These are phyloP conservation scores for Nemurella pictetii DNA, from an alignment of 2,888 invertebrate genomes.

Conservation along the genomic window DNA sequence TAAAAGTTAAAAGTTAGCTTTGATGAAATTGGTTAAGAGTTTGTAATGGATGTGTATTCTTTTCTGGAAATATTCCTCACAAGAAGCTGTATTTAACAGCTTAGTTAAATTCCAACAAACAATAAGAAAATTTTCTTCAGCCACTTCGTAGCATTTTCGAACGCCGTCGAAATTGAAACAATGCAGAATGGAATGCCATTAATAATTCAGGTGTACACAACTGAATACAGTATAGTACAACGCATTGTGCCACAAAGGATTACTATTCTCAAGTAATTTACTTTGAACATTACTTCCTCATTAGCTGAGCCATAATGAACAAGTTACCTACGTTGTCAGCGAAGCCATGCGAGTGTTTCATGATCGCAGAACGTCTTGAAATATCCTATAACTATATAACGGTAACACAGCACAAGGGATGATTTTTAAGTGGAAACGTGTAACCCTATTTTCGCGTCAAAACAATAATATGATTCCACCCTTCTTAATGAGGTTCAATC, in stretches of 20 bases:
- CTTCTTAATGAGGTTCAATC: neutral
- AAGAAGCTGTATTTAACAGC: no score
- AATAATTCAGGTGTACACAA: constrained; percentile 1
- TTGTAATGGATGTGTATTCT: no score
- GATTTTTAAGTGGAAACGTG: neutral
- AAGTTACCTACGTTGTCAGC: neutral
- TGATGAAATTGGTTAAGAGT: no score
- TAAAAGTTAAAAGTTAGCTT: no score
- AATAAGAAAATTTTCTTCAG: neutral
- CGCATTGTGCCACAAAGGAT: neutral
- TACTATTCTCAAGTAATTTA: neutral
- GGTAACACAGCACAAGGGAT: neutral
- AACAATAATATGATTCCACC: neutral
- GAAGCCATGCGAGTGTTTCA: neutral
- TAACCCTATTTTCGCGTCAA: neutral
- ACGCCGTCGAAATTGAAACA: neutral
- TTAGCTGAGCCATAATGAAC: neutral
- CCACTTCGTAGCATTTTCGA: neutral
- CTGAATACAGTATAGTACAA: neutral
- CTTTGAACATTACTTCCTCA: constrained; percentile 12
- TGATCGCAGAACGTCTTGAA: neutral
- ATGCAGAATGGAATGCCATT: neutral
- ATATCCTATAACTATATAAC: neutral
- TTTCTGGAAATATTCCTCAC: no score
- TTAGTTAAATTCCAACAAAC: no score